Base-by-base conservation (phyloP, 1,140 invertebrate species). In the Maconellicoccus hirsutus region DNA sequence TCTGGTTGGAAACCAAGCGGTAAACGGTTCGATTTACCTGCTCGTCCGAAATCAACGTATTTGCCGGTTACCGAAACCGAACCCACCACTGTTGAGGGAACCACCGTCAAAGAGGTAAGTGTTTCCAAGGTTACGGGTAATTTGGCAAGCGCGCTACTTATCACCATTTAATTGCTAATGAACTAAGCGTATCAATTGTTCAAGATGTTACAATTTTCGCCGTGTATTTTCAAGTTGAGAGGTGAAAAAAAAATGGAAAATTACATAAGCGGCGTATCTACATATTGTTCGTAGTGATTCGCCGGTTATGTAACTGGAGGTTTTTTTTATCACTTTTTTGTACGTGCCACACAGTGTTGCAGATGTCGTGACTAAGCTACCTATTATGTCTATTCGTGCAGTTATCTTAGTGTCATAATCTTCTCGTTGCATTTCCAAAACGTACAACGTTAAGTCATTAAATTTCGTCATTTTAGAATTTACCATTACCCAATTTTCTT, bases 281-380 rank as follows among this genome's bases (percentile, higher is more conserved):
- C 29, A 33, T 52, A 52, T 52, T 52, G 42, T 52, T 52, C 42
- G 42, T 8, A 8, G 42, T 16, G 42, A 52, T 52, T 52, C 42
- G 42, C 42, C 42, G 4, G 2, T 52, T 16, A 4, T 52, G 42
- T 19, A 16, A 52, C 16, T 33, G 29, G 12, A 12, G 29, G 3
- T 33, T 33, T 33, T 52, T 52, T 52, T 52, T 52, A 52, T 52
- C 42, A 52, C 42, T 52, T 52, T 52, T 52, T 52, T 52, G 42
- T 52, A 52, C 42, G 42, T 52, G 42, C 42, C 42, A 52, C 16
- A 16, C 6, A 33, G 29, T 52, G 12, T 52, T 52, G 42, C 42
- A 52, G 42, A 52, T 52, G 16, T 52, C 42, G 42, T 52, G 42
- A 52, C 42, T 52, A 52, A 52, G 42, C 42, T 52, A 52, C 42